Evolutionary conservation across 2,888 invertebrate genomes (phyloP), one percentile per base, ranked within the genome.

Genomic region (Drosophila mayaguana): DNA sequence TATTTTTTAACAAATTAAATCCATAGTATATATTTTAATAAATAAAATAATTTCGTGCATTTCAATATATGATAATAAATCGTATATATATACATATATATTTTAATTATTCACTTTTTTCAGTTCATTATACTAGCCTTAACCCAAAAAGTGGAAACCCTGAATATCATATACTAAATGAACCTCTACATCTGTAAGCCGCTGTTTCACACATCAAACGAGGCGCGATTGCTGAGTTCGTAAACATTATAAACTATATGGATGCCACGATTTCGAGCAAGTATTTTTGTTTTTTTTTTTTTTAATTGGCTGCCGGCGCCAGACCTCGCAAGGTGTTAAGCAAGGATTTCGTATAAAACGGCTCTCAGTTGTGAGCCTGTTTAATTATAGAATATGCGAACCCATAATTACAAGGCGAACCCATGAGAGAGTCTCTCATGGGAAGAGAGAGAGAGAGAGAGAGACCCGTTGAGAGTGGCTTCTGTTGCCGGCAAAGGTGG

Each of bases 301-400:
- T 42, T 43, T 43, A 89, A 86, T 88, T 89, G 78, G 75, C 80
- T 64, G 16, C 14, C 69, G 90, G 86, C 88, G 88, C 90, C 86
- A 63, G 69, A 65, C 53, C 79, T 22, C 14, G 43, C 43, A 43
- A 43, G 43, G 43, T 43, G 43, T 22, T 43, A 6, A 43, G 22
- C 43, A 79, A 83, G 88, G 84, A 89, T 86, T 76, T 74, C 54
- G 69, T 53, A 60, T 55, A 56, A 51, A 57, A 66, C 78, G 67
- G 67, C 36, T 18, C 63, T 63, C 65, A 63, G 68, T 55, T 56
- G 74, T 70, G 68, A 75, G 73, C 75, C 81, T 76, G 81, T 86
- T 86, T 89, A 88, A 89, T 86, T 89, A 88, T 80, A 68, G 64
- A 72, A 75, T 78, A 80, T 75, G 78, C 86, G 70, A 89, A 80